Percentiles rank a stretch among this genome's conserved stretches.
Evolutionary conservation across 2,113 vertebrate genomes (phyloP).

Genomic region (Pycnonotus jocosus): DNA sequence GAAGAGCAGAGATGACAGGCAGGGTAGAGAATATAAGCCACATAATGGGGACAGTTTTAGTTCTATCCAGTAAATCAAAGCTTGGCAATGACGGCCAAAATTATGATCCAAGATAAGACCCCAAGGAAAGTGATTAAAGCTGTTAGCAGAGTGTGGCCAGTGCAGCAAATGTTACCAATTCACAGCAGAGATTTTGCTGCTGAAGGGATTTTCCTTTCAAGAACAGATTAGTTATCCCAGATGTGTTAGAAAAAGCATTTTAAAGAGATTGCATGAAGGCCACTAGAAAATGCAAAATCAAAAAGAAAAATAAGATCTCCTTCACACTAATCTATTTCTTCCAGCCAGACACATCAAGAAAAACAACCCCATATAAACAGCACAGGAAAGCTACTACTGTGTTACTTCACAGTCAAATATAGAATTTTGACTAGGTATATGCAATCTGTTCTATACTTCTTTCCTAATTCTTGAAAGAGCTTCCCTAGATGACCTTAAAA

Average conservation of each 20-base stretch:
- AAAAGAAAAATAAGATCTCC: neutral
- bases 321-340: neutral
- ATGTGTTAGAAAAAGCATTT: neutral
- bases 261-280: neutral
- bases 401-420: too few relatives aligned
- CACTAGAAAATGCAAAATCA: neutral
- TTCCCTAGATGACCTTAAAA: neutral
- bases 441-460: neutral
- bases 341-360: neutral
- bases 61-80: neutral
- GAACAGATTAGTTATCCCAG: slow-evolving; percentile 9
- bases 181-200: neutral
- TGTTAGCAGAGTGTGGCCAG: neutral
- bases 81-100: neutral
- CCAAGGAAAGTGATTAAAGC: slow-evolving; percentile 28
- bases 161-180: neutral
- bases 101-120: slow-evolving; percentile 23
- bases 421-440: neutral
- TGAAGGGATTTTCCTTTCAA: slow-evolving; percentile 1
- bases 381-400: neutral
- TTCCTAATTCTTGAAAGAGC: neutral
- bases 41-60: neutral
- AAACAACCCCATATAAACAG: neutral
- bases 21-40: neutral
- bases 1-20: neutral